These are phyloP conservation scores for Neogale vison DNA, from an alignment of 2,113 vertebrate genomes.

Conservation along the genomic window DNA sequence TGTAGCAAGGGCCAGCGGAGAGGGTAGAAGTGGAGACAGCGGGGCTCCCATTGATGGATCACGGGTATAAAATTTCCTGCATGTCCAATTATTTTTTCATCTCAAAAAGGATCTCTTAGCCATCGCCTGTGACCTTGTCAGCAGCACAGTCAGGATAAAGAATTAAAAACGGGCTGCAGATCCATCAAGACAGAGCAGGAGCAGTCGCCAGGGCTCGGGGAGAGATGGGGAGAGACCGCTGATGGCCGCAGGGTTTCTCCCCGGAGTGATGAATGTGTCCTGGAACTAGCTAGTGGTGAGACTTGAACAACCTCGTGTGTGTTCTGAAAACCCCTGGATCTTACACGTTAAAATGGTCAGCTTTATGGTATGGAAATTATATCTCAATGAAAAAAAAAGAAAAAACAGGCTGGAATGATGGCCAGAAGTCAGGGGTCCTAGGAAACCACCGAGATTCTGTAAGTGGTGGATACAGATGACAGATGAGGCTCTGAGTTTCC, in stretches of 20 bases:
- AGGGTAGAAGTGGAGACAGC: neutral
- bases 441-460: neutral
- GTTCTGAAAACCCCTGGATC: neutral
- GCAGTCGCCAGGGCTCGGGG: neutral
- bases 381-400: neutral
- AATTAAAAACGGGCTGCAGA: neutral
- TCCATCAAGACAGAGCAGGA: neutral
- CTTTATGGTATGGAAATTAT: neutral
- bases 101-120: neutral
- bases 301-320: neutral
- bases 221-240: fast-evolving
- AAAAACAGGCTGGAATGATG: neutral
- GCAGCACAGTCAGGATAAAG: neutral
- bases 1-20: neutral
- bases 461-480: neutral
- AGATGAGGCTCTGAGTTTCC: neutral
- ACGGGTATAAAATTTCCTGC: neutral
- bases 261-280: neutral
- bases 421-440: neutral
- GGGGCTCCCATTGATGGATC: too few species aligned
- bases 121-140: neutral
- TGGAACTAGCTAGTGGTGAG: neutral
- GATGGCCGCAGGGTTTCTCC: fast-evolving
- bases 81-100: neutral
- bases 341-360: neutral